Base-by-base conservation (phyloP, 2,797 vertebrate genomes). In the Knipowitschia caucasica region DNA sequence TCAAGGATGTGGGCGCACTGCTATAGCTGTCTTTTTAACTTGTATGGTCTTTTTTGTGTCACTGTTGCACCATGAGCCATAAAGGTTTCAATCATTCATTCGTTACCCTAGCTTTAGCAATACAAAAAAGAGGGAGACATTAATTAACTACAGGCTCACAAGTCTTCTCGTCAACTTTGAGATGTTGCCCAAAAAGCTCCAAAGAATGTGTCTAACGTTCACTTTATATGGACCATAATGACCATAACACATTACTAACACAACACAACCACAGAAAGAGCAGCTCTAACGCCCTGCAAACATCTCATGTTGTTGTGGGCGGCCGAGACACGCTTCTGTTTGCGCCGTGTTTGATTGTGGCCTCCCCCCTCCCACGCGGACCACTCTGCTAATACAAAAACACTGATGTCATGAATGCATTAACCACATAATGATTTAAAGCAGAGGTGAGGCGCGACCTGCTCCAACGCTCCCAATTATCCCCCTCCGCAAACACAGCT, bases 381-480 rank as follows among this genome's bases (percentile, higher is more conserved):
- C 8, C 27, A 46, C 53, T 51, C 53, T 2, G 2, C 53, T 60
- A 40, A 52, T 50, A 51, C 49, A 74, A 59, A 66, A 80, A 64
- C 56, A 63, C 31, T 54, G 46, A 58, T 68, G 68, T 68, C 65
- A 76, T 26, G 50, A 53, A 49, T 47, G 52, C 55, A 80, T 78
- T 72, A 67, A 50, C 43, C 6, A 12, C 4, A 27, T 46, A 65
- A 72, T 67, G 58, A 75, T 67, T 71, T 62, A 67, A 44, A 65
- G 34, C 15, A 10, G 15, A 64, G 57, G 47, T 51, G 52, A 64
- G 66, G 23, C 10, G 5, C 58, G 45, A 56, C 59, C 55, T 72
- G 58, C 62, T 73, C 47, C 43, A 3, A 2, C 27, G 17, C 56
- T 47, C 42, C 56, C 25, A 45, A 21, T 31, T 40, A n/a, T 21